Evolutionary conservation across 2,888 invertebrate species (phyloP).

Genomic region (Malthinus flaveolus): DNA sequence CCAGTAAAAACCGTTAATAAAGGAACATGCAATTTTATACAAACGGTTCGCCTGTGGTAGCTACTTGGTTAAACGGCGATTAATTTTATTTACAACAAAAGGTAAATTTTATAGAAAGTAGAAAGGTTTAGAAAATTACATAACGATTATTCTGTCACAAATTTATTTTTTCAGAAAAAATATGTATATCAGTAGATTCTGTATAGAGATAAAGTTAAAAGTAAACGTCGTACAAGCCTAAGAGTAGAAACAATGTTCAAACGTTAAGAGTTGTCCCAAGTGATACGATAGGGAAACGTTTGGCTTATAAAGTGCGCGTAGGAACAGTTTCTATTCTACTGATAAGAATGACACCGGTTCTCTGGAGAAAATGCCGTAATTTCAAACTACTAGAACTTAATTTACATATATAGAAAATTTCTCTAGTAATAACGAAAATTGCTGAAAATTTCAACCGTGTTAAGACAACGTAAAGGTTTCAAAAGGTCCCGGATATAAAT

Average conservation of each 20-base stretch:
- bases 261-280: constrained; percentile 40
- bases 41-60: too few relatives aligned
- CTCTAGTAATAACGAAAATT: constrained; percentile 39
- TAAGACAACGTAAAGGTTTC: constrained; percentile 49
- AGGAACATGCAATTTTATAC: too few relatives aligned
- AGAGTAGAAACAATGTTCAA: constrained; percentile 28
- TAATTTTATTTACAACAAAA: not conserved
- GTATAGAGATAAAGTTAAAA: constrained; percentile 28
- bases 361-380: constrained; percentile 40
- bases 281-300: constrained; percentile 43
- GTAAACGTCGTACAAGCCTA: constrained; percentile 21
- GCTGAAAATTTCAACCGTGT: constrained; percentile 44
- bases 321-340: constrained; percentile 36
- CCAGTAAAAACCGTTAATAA: too few relatives aligned
- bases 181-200: constrained; percentile 23
- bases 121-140: too few relatives aligned
- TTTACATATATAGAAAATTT: constrained; percentile 39
- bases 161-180: not conserved
- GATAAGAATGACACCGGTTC: constrained; percentile 43
- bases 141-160: too few relatives aligned
- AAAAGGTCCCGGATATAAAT: constrained; percentile 47
- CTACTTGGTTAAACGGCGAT: too few relatives aligned
- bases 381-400: constrained; percentile 43
- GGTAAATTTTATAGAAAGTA: constrained; percentile 12
- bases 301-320: constrained; percentile 43